Evolutionary conservation across 2,797 vertebrate genomes (phyloP).

Genomic region (Chiroxiphia lanceolata): DNA sequence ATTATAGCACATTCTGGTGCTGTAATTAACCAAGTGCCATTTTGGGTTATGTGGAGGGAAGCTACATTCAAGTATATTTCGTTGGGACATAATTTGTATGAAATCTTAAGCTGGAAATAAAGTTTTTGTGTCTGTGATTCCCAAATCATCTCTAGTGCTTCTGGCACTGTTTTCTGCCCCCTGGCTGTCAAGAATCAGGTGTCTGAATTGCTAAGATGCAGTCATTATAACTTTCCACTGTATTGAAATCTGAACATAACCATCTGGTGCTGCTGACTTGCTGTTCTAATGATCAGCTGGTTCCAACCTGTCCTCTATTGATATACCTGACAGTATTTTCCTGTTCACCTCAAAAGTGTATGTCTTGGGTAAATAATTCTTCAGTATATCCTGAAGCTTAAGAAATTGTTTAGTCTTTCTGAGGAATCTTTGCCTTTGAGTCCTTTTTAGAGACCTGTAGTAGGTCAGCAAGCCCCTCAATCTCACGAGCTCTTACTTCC

Average conservation of each 20-base stretch:
- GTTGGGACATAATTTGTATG: neutral
- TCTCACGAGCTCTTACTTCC: neutral
- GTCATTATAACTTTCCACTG: neutral
- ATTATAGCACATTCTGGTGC: neutral
- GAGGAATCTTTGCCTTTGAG: neutral
- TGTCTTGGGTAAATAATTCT: neutral
- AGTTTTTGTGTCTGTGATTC: neutral
- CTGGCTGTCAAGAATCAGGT: neutral
- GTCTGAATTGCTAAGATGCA: neutral
- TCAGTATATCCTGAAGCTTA: neutral
- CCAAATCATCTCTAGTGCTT: neutral
- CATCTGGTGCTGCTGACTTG: neutral
- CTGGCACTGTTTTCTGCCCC: conserved; percentile 20
- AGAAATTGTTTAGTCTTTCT: neutral
- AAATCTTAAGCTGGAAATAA: neutral
- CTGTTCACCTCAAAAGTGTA: neutral
- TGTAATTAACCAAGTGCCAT: neutral
- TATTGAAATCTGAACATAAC: neutral
- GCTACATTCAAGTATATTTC: neutral
- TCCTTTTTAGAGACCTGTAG: neutral
- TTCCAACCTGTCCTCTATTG: neutral
- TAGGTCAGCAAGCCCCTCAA: neutral
- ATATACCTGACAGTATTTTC: neutral
- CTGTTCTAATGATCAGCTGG: neutral
- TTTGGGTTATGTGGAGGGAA: neutral